Base-by-base conservation (phyloP, 2,888 invertebrate genomes). In the Tetheella fluctuosa region DNA sequence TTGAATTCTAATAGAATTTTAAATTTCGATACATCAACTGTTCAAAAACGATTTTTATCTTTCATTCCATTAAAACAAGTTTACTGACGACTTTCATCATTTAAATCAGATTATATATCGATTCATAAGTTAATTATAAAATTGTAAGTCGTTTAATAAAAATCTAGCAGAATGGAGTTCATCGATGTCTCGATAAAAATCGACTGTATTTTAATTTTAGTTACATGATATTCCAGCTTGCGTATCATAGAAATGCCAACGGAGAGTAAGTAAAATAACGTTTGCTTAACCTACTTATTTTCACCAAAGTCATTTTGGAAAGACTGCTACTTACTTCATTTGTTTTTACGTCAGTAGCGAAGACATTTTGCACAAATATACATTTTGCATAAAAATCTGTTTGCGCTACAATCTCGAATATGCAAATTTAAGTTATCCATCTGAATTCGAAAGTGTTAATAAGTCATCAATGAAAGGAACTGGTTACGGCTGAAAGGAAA, bases 141-240 rank as follows among this genome's bases (percentile, higher is more conserved):
- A 59, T 30, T n/a, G n/a, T n/a, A 5, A 42, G 17, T 42, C 7
- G 28, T 42, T 53, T 52, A 63, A 56, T 68, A 64, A 69, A 34
- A 34, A 34, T 2, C 13, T 2, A 34, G 60, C 70, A 67, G 59
- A 65, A 65, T 65, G 60, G 65, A 72, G 71, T 72, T 70, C 61
- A 63, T 63, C 42, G 63, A 56, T 57, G 58, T 63, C 70, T 61
- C 64, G 64, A n/a, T 57, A 64, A 59, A 66, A 72, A 73, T 64
- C 57, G 23, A 74, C 72, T 71, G 62, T 76, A 73, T 58, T n/a
- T n/a, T 2, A 13, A 30, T 37, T 1, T 37, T 15, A n/a, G n/a
- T 66, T 68, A 63, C 57, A 39, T 63, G 73, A 63, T 60, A 72
- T 67, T 69, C 57, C 71, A 74, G 76, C 34, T 34, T 34, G 13